Evolutionary conservation across 2,797 vertebrate genomes (phyloP).

Genomic region (Limosa lapponica): DNA sequence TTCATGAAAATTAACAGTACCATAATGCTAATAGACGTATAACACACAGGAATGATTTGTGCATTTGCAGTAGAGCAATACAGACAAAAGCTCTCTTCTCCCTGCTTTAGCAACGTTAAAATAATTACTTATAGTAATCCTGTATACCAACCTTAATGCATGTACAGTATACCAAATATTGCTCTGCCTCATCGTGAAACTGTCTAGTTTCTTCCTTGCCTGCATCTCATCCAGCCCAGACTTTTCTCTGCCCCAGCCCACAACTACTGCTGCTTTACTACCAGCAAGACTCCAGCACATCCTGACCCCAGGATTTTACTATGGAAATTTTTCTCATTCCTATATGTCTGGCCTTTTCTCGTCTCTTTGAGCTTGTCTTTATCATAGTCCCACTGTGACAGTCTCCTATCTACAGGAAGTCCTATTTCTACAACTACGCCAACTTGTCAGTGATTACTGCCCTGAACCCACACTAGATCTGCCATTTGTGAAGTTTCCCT

Average conservation of each 20-base stretch:
- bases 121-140: neutral
- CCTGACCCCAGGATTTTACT: conserved; percentile 68
- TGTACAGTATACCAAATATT: neutral
- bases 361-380: conserved; percentile 58
- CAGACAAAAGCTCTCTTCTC: neutral
- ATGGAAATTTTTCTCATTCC: conserved; percentile 70
- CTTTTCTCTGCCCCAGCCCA: conserved; percentile 15
- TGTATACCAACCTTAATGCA: neutral
- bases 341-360: conserved; percentile 35
- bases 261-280: conserved; percentile 60
- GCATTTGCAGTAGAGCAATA: neutral
- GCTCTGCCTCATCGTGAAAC: neutral
- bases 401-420: conserved; percentile 37
- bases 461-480: conserved; percentile 17
- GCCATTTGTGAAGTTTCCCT: conserved; percentile 41
- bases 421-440: neutral
- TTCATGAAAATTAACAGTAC: neutral
- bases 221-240: neutral
- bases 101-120: neutral
- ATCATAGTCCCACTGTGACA: conserved; percentile 47
- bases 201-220: neutral
- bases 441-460: conserved; percentile 26
- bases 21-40: neutral
- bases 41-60: neutral
- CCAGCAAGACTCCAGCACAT: conserved; percentile 66